These are phyloP conservation scores for Enteromius fasciolatus DNA, from an alignment of 2,797 vertebrate species.

Conservation along the genomic window DNA sequence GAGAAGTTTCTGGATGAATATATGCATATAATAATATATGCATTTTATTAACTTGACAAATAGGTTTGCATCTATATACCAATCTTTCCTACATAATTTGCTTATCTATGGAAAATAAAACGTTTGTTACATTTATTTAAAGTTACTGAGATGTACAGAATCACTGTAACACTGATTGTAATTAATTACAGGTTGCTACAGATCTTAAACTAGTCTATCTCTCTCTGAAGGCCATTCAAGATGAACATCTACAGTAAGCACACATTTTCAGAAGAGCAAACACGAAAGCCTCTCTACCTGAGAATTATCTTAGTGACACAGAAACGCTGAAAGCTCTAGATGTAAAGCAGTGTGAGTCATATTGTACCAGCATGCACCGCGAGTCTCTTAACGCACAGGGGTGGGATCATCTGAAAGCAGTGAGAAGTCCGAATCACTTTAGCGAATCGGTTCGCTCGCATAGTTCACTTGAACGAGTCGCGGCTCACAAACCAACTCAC, in stretches of 20 bases:
- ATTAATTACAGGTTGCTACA: not conserved
- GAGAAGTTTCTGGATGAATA: not conserved
- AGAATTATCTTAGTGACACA: slow-evolving; percentile 22
- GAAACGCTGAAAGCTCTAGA: slow-evolving; percentile 31
- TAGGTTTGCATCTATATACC: not conserved
- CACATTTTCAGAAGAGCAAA: slow-evolving; percentile 36
- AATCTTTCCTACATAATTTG: not conserved
- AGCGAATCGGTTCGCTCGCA: not conserved
- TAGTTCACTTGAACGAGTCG: not conserved
- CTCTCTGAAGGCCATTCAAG: not conserved
- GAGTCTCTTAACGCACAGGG: slow-evolving; percentile 23
- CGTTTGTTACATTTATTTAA: not conserved
- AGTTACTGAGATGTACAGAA: not conserved
- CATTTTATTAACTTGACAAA: not conserved
- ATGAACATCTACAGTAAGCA: slow-evolving; percentile 7
- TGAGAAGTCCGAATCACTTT: not conserved
- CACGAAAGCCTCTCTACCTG: not conserved
- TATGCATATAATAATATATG: not conserved
- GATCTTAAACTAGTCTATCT: not conserved
- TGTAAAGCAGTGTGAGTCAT: slow-evolving; percentile 51
- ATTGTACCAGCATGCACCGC: slow-evolving; percentile 56
- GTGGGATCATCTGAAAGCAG: not conserved
- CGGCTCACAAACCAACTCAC: not conserved
- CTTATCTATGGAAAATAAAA: too few relatives aligned
- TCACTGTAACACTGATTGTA: not conserved